Conservation (phyloP, 2,888 invertebrate genomes). For the Sicus ferrugineus region DNA sequence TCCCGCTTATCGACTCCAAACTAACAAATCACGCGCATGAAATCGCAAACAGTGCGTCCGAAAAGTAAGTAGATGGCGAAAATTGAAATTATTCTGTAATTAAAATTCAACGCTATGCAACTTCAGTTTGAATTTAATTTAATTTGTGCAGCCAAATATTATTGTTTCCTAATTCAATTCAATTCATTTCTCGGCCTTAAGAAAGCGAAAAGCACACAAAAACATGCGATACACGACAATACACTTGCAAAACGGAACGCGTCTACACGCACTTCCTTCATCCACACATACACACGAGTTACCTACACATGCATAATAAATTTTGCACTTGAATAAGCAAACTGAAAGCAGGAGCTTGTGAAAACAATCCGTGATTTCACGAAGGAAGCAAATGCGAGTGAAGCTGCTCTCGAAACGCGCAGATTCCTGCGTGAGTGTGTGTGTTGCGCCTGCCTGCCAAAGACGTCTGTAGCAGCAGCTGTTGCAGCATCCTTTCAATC, state of each 20-base stretch:
- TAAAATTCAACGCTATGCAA: neutral
- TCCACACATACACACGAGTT: constrained; percentile 40
- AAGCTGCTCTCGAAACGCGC: neutral
- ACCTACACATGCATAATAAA: constrained; percentile 25
- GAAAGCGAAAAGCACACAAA: neutral
- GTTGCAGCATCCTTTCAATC: neutral
- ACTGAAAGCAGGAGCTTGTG: constrained; percentile 25
- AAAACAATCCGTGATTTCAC: neutral
- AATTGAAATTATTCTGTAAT: constrained; percentile 9
- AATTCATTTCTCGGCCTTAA: neutral
- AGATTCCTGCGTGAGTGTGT: neutral
- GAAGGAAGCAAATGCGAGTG: neutral
- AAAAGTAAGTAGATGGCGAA: constrained; percentile 56
- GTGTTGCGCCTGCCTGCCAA: neutral
- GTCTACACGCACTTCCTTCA: constrained; percentile 45
- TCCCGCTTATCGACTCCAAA: neutral
- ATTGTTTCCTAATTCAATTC: too few species aligned
- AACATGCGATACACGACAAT: too few species aligned
- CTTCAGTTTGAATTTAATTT: neutral
- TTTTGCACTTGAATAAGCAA: constrained; percentile 22
- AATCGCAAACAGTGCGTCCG: constrained; percentile 53
- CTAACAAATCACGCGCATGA: constrained; percentile 17
- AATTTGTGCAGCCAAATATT: neutral
- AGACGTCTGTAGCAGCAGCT: neutral
- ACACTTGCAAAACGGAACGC: neutral